Evolutionary conservation across 2,888 invertebrate species (phyloP).

Genomic region (Tortrix viridana): DNA sequence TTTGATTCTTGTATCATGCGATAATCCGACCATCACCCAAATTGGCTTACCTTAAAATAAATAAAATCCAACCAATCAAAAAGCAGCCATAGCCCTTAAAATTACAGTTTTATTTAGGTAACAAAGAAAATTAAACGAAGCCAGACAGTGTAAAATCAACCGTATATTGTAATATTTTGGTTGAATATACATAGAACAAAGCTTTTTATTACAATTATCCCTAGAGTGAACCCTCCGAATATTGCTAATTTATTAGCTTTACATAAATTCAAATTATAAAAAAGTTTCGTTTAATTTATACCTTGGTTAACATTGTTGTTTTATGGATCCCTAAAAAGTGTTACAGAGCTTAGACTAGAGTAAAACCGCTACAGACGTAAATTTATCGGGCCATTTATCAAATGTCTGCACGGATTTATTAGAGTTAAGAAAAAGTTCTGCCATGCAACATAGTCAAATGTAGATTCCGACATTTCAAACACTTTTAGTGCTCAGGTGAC

Average conservation of each 20-base stretch:
- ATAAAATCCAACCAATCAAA: conserved; percentile 6
- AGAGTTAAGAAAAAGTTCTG: too few species aligned
- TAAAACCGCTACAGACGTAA: too few species aligned
- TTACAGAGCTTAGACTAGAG: too few species aligned
- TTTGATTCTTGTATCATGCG: conserved; percentile 10
- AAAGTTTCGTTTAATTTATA: conserved; percentile 5
- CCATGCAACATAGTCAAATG: too few species aligned
- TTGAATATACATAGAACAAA: conserved; percentile 14
- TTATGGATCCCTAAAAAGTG: neutral
- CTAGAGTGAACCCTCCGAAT: conserved; percentile 19
- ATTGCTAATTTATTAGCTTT: conserved; percentile 24
- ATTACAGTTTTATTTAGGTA: neutral
- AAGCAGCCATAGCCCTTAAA: conserved; percentile 6
- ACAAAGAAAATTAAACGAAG: too few species aligned
- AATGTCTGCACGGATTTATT: too few species aligned
- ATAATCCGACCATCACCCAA: conserved; percentile 12
- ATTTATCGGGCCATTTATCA: too few species aligned
- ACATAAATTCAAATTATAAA: conserved; percentile 27
- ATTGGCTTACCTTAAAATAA: conserved; percentile 19
- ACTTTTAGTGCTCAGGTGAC: too few species aligned
- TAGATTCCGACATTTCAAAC: too few species aligned
- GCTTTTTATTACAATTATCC: conserved; percentile 14
- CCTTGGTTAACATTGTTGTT: neutral
- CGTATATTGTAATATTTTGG: neutral
- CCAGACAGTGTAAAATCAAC: too few species aligned